Conservation (phyloP, 2,888 invertebrate genomes). For the Amphipyra berbera region DNA sequence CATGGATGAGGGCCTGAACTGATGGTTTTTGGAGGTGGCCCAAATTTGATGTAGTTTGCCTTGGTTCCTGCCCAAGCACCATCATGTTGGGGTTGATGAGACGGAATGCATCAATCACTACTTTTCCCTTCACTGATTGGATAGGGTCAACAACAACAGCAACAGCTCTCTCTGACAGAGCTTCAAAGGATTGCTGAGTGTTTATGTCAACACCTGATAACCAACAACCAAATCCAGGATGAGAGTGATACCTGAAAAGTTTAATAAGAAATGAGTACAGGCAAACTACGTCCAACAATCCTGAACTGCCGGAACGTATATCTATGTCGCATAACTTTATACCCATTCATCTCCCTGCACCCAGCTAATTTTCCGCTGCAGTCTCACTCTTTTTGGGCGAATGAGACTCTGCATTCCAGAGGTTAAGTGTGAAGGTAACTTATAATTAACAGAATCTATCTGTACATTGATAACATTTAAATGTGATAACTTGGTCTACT, state of each 20-base stretch:
- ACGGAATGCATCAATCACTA: constrained; percentile 99
- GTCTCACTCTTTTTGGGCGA: too few relatives aligned
- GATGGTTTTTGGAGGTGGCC: constrained; percentile 99
- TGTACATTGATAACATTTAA: too few relatives aligned
- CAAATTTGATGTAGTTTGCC: constrained; percentile 99
- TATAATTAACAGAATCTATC: too few relatives aligned
- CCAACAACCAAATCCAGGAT: constrained; percentile 99
- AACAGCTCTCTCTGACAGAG: constrained; percentile 98
- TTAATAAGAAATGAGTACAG: constrained; percentile 1
- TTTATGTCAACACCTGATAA: constrained; percentile 99
- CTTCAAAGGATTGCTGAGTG: constrained; percentile 99
- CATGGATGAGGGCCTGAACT: constrained; percentile 99
- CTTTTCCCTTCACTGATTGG: constrained; percentile 99
- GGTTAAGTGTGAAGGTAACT: too few relatives aligned
- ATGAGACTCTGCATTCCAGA: too few relatives aligned
- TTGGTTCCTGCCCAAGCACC: constrained; percentile 99
- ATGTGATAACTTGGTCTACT: too few relatives aligned
- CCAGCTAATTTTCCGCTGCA: too few relatives aligned
- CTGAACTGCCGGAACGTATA: too few relatives aligned
- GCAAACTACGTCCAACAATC: too few relatives aligned
- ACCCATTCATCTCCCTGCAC: too few relatives aligned
- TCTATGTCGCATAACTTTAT: too few relatives aligned
- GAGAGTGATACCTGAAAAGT: constrained; percentile 96
- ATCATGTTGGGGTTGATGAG: constrained; percentile 99
- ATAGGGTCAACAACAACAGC: constrained; percentile 99